These are phyloP conservation scores for Cerceris rybyensis DNA, from an alignment of 2,888 invertebrate species.

Conservation along the genomic window DNA sequence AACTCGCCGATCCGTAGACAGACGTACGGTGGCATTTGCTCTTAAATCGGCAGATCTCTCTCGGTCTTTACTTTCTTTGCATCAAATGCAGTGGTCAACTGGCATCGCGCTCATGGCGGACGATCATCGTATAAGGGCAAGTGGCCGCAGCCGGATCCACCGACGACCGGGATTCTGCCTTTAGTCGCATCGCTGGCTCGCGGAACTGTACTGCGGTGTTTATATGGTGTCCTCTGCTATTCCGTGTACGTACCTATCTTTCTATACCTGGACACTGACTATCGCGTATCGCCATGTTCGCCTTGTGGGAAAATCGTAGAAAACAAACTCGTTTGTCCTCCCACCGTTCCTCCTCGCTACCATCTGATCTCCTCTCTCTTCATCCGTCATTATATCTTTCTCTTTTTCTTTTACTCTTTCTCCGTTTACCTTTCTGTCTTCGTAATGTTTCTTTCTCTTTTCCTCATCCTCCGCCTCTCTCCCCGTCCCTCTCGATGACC, in stretches of 20 bases:
- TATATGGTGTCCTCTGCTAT: slow-evolving; percentile 79
- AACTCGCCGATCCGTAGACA: slow-evolving; percentile 46
- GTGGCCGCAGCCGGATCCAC: slow-evolving; percentile 72
- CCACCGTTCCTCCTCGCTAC: slow-evolving; percentile 39
- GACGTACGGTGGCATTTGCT: slow-evolving; percentile 65
- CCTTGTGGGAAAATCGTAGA: slow-evolving; percentile 79
- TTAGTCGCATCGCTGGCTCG: slow-evolving; percentile 68
- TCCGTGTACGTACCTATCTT: slow-evolving; percentile 72
- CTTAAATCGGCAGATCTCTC: slow-evolving; percentile 68
- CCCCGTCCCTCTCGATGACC: neutral
- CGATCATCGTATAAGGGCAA: slow-evolving; percentile 78
- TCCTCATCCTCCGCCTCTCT: slow-evolving; percentile 12
- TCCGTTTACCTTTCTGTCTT: neutral
- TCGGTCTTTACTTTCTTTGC: slow-evolving; percentile 78
- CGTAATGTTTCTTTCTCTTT: neutral
- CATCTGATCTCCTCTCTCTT: slow-evolving; percentile 39
- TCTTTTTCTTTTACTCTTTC: slow-evolving; percentile 24
- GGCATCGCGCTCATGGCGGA: slow-evolving; percentile 58
- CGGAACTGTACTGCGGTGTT: slow-evolving; percentile 77
- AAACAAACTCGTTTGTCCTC: slow-evolving; percentile 77
- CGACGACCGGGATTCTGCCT: slow-evolving; percentile 76
- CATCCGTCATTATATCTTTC: slow-evolving; percentile 7
- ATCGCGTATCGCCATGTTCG: slow-evolving; percentile 76
- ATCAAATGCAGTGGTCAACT: slow-evolving; percentile 74
- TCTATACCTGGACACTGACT: slow-evolving; percentile 69